Base-by-base conservation (phyloP, 1,140 invertebrate species). In the Bombyx mandarina region DNA sequence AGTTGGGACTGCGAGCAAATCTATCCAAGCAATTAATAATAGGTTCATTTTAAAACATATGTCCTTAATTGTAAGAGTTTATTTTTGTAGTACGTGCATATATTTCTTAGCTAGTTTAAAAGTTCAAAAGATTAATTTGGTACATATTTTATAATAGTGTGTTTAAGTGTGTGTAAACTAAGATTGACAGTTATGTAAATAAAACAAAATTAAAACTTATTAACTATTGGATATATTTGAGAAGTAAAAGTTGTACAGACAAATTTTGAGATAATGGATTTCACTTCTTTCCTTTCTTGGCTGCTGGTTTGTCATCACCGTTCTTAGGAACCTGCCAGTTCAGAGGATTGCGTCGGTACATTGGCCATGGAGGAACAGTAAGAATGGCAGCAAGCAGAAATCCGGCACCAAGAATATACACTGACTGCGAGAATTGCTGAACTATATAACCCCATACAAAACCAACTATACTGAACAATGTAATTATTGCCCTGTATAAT, bases 371-470 rank as follows among this genome's bases (percentile, higher is more conserved):
- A 48, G 96, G 96, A 73, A 98, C 73, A 79, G 92, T 92, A 86
- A 97, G 92, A 71, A 98, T 84, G 45, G 94, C 92, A 52, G 96
- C 96, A 61, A 98, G 86, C 1, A 94, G 84, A 79, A 98, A 97
- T 62, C 97, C 97, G 72, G 94, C 95, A 26, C 93, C 94, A n/a
- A 98, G 88, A 73, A 98, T 96, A 60, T 96, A 97, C 18, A 98
- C 94, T 6, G 97, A 97, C 80, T 97, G 95, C 0, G 96, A 98
- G 79, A 98, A 98, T 83, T 98, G 95, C 86, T 99, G 96, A 71
- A 97, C 96, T 22, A 95, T 91, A 60, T 97, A 98, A n/a, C 97
- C 97, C 93, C 95, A 97, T 51, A 95, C 87, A 43, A 98, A 91
- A 22, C 97, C 97, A 57, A 97, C 94, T 58, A 93, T 91, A 45